A percentile compares a stretch with the other conserved stretches of the same genome.
Evolutionary conservation across 2,888 invertebrate genomes (phyloP).

Genomic region (Desoria tigrina): DNA sequence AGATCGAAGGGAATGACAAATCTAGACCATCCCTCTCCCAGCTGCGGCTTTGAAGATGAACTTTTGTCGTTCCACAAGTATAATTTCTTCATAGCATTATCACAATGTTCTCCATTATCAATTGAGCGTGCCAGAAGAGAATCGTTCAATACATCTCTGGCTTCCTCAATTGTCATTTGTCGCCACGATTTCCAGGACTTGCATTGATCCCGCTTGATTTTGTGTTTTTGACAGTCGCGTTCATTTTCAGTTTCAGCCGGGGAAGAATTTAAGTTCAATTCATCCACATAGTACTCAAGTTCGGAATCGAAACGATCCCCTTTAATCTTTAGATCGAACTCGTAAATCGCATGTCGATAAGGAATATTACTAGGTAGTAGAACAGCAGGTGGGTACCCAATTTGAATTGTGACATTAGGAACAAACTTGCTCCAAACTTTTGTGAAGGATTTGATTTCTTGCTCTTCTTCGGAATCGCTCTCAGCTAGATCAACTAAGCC

Average conservation of each 20-base stretch:
- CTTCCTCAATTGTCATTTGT: constrained; percentile 32
- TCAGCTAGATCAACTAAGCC: constrained; percentile 41
- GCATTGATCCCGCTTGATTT: not conserved
- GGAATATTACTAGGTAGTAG: constrained; percentile 40
- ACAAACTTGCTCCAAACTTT: constrained; percentile 44
- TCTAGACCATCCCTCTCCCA: not conserved
- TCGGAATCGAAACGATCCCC: constrained; percentile 33
- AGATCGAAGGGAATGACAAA: constrained; percentile 18
- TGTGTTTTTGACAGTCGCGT: not conserved
- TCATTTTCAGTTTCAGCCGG: constrained; percentile 8
- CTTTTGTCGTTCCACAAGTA: constrained; percentile 27
- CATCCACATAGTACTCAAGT: constrained; percentile 38
- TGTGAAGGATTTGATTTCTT: constrained; percentile 19
- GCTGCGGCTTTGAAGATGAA: not conserved
- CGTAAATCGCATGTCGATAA: constrained; percentile 22
- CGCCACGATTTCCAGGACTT: constrained; percentile 49
- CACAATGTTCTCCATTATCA: not conserved
- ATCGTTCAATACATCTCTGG: constrained; percentile 37
- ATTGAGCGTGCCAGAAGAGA: constrained; percentile 34
- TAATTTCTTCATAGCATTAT: constrained; percentile 28
- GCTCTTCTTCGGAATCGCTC: constrained; percentile 38
- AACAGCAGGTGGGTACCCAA: constrained; percentile 38
- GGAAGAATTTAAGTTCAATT: constrained; percentile 36
- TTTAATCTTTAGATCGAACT: constrained; percentile 23
- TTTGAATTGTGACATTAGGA: constrained; percentile 30